Evolutionary conservation across 1,140 invertebrate genomes (phyloP).

Genomic region (Papilio xuthus): DNA sequence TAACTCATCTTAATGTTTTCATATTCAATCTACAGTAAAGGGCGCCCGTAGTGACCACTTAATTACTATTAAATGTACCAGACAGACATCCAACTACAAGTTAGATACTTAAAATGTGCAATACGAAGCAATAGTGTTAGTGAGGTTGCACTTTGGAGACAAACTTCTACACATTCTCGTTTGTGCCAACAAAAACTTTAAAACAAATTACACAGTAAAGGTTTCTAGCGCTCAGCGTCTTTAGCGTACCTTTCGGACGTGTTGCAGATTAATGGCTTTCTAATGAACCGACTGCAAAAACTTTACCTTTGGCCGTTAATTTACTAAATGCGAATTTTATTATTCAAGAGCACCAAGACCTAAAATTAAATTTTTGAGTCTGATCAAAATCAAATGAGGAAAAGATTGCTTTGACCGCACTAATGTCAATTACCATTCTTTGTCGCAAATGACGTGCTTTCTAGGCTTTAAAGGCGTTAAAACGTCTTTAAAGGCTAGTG

Average conservation of each 20-base stretch:
- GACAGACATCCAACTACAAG: neutral
- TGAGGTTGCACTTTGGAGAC: slow-evolving; percentile 15
- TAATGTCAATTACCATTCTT: no score
- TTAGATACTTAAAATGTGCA: neutral
- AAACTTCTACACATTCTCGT: slow-evolving; percentile 11
- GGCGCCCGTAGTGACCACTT: neutral
- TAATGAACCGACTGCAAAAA: slow-evolving; percentile 24
- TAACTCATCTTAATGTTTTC: neutral
- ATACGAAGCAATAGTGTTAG: neutral
- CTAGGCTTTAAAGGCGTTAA: no score
- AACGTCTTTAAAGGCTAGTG: no score
- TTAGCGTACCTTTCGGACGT: slow-evolving; percentile 20
- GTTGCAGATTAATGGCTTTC: slow-evolving; percentile 22
- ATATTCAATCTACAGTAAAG: neutral
- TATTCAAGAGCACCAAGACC: neutral
- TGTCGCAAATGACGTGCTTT: no score
- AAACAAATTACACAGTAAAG: slow-evolving; percentile 27
- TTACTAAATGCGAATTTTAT: neutral
- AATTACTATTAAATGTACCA: no score
- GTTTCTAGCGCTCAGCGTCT: slow-evolving; percentile 7
- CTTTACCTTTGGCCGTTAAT: slow-evolving; percentile 1
- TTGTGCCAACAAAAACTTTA: slow-evolving; percentile 12
- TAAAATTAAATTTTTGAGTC: neutral
- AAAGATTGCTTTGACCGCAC: no score
- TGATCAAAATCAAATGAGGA: no score